A percentile compares a stretch with the other conserved stretches of the same genome.
Conservation (phyloP, 2,113 vertebrate species). For the Sapayoa aenigma region DNA sequence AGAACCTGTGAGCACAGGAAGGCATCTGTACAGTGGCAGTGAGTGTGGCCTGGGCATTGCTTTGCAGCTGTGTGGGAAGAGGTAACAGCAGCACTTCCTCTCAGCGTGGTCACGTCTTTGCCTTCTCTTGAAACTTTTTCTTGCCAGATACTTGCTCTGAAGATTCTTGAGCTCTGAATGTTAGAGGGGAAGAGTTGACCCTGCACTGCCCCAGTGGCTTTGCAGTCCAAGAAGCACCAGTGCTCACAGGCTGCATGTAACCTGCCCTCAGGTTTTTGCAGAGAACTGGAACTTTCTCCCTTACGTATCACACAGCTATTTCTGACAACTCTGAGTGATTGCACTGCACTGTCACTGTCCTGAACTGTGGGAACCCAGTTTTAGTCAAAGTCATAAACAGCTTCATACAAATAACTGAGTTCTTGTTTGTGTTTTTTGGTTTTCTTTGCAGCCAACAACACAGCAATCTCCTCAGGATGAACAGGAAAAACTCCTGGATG, state of each 20-base stretch:
- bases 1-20: neutral
- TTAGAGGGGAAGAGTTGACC: neutral
- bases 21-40: neutral
- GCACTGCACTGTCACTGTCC: neutral
- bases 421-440: neutral
- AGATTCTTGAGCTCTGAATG: neutral
- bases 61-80: neutral
- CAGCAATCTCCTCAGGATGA: constrained; percentile 98
- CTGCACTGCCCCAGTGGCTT: neutral
- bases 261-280: neutral
- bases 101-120: neutral
- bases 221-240: neutral
- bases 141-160: neutral
- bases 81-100: neutral
- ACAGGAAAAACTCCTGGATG: constrained; percentile 97
- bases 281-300: neutral
- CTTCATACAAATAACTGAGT: neutral
- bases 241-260: neutral
- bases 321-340: neutral
- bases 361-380: neutral
- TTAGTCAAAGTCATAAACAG: neutral
- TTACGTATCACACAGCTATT: accelerated
- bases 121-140: neutral
- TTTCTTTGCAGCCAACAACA: constrained; percentile 84
- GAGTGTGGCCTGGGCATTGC: neutral